phyloP scores from a whole-genome alignment of 2,113 vertebrate species.

The Oceanites oceanicus region DNA sequence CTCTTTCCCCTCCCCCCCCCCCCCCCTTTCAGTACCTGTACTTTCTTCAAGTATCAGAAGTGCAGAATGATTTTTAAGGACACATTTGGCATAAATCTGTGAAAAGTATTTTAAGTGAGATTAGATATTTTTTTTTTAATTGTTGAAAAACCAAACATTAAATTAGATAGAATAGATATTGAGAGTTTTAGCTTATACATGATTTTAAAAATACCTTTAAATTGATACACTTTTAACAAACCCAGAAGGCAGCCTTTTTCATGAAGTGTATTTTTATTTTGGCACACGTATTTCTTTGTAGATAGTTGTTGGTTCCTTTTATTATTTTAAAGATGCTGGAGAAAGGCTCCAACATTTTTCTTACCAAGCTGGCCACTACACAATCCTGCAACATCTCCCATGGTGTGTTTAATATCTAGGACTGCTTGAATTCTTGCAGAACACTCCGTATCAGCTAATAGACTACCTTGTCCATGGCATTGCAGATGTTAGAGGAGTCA shows the following conservation, averaged over 20 bases:
- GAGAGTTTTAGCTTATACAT: neutral
- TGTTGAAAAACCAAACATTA: neutral
- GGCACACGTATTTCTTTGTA: neutral
- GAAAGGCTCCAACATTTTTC: neutral
- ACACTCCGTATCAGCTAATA: neutral
- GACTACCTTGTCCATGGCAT: neutral
- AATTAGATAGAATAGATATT: neutral
- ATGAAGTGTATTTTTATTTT: neutral
- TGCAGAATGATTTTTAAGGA: neutral
- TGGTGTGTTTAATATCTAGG: neutral
- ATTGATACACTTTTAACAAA: neutral
- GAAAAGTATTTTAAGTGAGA: neutral
- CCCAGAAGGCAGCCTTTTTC: neutral
- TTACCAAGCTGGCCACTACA: neutral
- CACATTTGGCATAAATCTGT: neutral
- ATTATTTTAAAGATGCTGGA: neutral
- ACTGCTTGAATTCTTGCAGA: neutral
- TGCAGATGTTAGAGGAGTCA: neutral
- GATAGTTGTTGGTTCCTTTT: neutral
- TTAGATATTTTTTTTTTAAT: neutral
- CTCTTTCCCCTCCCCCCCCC: rapidly evolving
- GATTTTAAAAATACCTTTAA: neutral
- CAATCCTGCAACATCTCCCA: neutral
- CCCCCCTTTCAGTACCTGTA: neutral
- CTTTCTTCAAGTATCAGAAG: neutral